Evolutionary conservation across 2,888 invertebrate genomes (phyloP).

Genomic region (Mongoloraphidia duomilia): DNA sequence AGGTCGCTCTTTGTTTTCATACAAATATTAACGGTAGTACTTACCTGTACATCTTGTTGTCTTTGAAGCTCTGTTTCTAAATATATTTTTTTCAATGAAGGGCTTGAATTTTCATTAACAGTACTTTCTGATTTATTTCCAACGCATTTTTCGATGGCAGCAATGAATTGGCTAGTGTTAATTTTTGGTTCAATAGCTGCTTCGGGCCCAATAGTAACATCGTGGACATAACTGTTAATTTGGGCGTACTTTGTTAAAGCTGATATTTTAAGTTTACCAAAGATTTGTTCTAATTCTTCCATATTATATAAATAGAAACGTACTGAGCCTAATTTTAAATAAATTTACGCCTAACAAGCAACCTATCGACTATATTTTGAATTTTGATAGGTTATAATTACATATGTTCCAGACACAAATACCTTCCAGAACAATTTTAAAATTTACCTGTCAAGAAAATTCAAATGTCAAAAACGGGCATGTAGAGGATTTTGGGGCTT

Average conservation of each 20-base stretch:
- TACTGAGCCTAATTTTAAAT: too few relatives aligned
- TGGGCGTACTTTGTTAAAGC: slow-evolving; percentile 41
- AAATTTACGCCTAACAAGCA: too few relatives aligned
- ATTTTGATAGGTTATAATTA: too few relatives aligned
- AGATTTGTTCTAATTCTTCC: slow-evolving; percentile 23
- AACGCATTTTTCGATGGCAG: slow-evolving; percentile 14
- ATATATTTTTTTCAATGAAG: slow-evolving; percentile 24
- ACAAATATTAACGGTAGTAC: too few relatives aligned
- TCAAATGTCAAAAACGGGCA: too few relatives aligned
- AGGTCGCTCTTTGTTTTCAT: too few relatives aligned
- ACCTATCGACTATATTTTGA: too few relatives aligned
- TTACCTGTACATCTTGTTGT: slow-evolving; percentile 21
- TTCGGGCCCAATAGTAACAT: slow-evolving; percentile 39
- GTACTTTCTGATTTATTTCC: slow-evolving; percentile 17
- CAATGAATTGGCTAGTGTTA: background rate
- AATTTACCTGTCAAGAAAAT: too few relatives aligned
- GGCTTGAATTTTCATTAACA: slow-evolving; percentile 19
- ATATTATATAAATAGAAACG: slow-evolving; percentile 10
- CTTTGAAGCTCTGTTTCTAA: slow-evolving; percentile 28
- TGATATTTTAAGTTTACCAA: slow-evolving; percentile 40
- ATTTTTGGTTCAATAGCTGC: background rate
- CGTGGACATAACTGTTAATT: slow-evolving; percentile 35
- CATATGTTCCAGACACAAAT: too few relatives aligned
- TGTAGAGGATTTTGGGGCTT: too few relatives aligned
- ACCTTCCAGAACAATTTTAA: too few relatives aligned